Percentiles rank a stretch among this genome's conserved stretches.
phyloP scores from a whole-genome alignment of 2,797 vertebrate genomes.

The Urocyon cinereoargenteus region DNA sequence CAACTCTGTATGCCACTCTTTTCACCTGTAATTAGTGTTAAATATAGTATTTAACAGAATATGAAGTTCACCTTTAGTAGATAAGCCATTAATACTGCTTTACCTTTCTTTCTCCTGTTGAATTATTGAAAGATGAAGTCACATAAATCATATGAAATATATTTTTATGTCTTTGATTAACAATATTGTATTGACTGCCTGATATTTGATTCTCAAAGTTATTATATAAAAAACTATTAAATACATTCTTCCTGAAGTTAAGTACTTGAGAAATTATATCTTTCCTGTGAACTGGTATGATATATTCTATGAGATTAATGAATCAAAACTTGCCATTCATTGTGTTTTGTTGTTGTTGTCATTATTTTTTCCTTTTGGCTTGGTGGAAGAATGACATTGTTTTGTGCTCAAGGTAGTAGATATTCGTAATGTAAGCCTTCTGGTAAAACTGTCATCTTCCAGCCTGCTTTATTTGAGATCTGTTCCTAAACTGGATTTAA shows the following conservation, averaged over 20 bases:
- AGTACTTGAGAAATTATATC: not conserved
- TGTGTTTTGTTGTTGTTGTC: constrained; percentile 10
- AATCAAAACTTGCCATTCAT: not conserved
- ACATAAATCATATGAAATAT: not conserved
- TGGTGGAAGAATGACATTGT: not conserved
- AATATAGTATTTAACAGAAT: not conserved
- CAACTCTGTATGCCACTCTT: not conserved
- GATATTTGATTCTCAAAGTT: not conserved
- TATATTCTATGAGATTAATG: constrained; percentile 1
- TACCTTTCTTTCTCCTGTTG: not conserved
- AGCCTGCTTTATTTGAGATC: constrained; percentile 57
- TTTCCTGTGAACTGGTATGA: not conserved
- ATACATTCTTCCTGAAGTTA: not conserved
- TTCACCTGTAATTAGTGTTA: not conserved
- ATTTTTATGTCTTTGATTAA: constrained; percentile 24
- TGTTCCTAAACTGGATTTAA: constrained; percentile 48
- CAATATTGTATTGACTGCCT: not conserved
- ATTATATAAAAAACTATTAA: not conserved
- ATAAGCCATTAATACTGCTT: not conserved
- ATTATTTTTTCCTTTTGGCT: not conserved
- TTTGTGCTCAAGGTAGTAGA: not conserved
- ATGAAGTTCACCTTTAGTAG: not conserved
- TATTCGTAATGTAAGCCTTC: constrained; percentile 17
- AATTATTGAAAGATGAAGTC: not conserved
- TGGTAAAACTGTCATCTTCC: constrained; percentile 1